A percentile compares a stretch with the other conserved stretches of the same genome.
Conservation (phyloP, 64 coral and sea anemone genomes). For the Porites australiensis region DNA sequence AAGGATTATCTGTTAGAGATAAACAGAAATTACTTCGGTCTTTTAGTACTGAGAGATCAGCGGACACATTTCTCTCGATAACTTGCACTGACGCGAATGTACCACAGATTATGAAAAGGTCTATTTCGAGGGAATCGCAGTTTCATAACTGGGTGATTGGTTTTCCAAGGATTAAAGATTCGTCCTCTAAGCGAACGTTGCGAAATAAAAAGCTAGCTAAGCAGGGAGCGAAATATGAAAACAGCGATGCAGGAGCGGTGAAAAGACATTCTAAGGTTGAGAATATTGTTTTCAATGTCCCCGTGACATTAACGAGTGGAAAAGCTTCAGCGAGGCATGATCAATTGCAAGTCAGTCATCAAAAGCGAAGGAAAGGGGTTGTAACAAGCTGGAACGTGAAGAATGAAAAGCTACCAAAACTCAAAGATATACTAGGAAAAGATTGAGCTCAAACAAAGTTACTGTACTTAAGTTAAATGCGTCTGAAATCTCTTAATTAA, state of each 20-base stretch:
- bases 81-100: conserved; percentile 57
- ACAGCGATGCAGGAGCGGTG: background rate
- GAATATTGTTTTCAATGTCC: conserved; percentile 58
- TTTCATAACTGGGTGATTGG: conserved; percentile 64
- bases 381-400: background rate
- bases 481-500: too few species aligned
- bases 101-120: conserved; percentile 60
- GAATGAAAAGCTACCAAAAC: background rate
- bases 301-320: conserved; percentile 11
- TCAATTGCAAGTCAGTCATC: background rate
- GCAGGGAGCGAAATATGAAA: background rate
- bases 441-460: background rate
- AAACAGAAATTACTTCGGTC: conserved; percentile 10
- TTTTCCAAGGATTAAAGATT: conserved; percentile 38
- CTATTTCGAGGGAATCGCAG: conserved; percentile 49
- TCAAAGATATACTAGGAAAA: background rate
- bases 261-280: conserved; percentile 33
- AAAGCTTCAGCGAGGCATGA: background rate
- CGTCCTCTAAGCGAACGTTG: background rate
- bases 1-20: background rate
- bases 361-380: background rate
- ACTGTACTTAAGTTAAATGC: too few species aligned
- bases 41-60: conserved; percentile 1
- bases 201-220: background rate
- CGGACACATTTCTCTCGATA: background rate